phyloP scores from a whole-genome alignment of 2,888 invertebrate genomes.

The Digitonthophagus gazella region DNA sequence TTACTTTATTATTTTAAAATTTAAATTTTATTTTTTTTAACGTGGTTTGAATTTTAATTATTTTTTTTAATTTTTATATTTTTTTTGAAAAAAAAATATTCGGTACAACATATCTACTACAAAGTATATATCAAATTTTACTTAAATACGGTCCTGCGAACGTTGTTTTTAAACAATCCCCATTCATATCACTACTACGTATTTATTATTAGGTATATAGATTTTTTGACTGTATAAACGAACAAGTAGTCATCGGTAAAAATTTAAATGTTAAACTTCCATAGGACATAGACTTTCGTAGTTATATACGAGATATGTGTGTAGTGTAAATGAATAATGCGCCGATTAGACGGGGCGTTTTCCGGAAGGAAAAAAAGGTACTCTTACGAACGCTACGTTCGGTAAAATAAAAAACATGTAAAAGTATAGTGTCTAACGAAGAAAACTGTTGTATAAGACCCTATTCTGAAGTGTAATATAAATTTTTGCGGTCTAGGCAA shows the following conservation, averaged over 20 bases:
- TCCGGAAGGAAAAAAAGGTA: too few relatives aligned
- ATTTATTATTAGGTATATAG: constrained; percentile 16
- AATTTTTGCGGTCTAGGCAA: constrained; percentile 54
- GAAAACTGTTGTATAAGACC: constrained; percentile 43
- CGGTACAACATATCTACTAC: not conserved
- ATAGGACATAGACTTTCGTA: constrained; percentile 36
- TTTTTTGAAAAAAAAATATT: not conserved
- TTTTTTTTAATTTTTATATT: not conserved
- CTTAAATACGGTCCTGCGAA: not conserved
- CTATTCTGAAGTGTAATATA: constrained; percentile 53
- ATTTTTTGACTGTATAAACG: constrained; percentile 24
- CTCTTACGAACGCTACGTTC: too few relatives aligned
- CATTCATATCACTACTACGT: constrained; percentile 35
- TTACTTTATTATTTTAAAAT: constrained; percentile 13
- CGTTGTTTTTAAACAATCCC: constrained; percentile 31
- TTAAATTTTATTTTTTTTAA: not conserved
- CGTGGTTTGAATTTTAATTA: not conserved
- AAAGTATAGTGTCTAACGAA: constrained; percentile 25
- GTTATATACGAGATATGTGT: constrained; percentile 36
- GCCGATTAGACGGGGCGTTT: constrained; percentile 8
- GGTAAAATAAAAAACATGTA: not conserved
- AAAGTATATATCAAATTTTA: not conserved
- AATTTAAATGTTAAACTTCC: constrained; percentile 36
- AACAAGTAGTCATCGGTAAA: constrained; percentile 22
- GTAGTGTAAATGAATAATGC: constrained; percentile 39